Conservation (phyloP, 1,140 invertebrate species). For the Metaphire vulgaris region DNA sequence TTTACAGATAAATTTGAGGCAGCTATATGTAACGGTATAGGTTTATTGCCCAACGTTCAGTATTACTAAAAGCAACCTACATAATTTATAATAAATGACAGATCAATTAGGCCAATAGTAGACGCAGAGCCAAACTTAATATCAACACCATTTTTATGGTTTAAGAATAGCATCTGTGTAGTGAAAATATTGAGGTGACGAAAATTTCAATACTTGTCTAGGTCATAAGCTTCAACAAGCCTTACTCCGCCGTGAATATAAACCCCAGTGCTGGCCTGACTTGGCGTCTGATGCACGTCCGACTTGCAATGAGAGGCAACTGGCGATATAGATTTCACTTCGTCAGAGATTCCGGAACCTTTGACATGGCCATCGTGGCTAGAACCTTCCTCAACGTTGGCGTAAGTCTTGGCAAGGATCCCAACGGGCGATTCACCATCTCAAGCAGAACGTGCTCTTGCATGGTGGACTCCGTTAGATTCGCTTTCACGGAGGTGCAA, state of each 20-base stretch:
- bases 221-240: conserved; percentile 13
- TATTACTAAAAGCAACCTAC: too few species aligned
- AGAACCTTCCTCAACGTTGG: conserved; percentile 7
- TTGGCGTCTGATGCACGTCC: background rate
- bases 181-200: too few species aligned
- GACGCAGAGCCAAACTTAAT: too few species aligned
- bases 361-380: background rate
- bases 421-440: conserved; percentile 11
- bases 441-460: background rate
- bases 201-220: too few species aligned
- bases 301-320: conserved; percentile 4
- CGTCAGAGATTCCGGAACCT: conserved; percentile 16
- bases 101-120: too few species aligned
- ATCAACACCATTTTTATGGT: too few species aligned
- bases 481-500: conserved; percentile 16
- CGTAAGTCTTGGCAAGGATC: conserved; percentile 4
- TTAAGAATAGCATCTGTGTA: too few species aligned
- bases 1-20: too few species aligned
- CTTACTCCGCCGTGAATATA: background rate
- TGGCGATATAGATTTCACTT: conserved; percentile 14
- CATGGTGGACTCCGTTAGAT: background rate
- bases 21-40: too few species aligned
- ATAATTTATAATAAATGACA: too few species aligned
- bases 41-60: too few species aligned
- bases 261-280: conserved; percentile 9